Evolutionary conservation across 2,797 vertebrate genomes (phyloP).

Genomic region (Darevskia mixta): DNA sequence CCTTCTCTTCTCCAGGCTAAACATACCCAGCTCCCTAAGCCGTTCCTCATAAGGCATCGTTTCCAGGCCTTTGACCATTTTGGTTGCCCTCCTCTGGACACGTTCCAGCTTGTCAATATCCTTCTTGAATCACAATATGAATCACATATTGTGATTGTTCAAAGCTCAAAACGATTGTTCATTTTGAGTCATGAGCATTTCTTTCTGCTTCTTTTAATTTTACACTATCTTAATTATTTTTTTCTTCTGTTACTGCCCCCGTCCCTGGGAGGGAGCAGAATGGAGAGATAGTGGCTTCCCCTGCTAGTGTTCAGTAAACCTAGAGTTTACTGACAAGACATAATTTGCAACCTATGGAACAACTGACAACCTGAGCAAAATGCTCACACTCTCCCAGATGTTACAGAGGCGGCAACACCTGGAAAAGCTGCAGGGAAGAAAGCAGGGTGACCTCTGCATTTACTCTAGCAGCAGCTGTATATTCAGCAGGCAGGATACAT

Average conservation of each 20-base stretch:
- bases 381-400: constrained; percentile 75
- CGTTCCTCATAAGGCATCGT: no score
- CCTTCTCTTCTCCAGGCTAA: no score
- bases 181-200: background rate
- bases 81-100: no score
- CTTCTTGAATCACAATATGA: no score
- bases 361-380: constrained; percentile 69
- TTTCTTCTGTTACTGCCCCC: no score
- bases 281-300: background rate
- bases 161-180: background rate
- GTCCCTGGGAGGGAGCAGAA: background rate
- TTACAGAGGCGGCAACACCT: constrained; percentile 74
- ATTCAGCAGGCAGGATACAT: constrained; percentile 60
- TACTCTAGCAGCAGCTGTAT: constrained; percentile 64
- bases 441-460: constrained; percentile 60
- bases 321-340: background rate
- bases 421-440: constrained; percentile 70
- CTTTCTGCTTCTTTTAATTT: background rate
- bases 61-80: no score
- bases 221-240: background rate
- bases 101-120: no score
- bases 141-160: background rate
- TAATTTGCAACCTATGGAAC: constrained; percentile 62
- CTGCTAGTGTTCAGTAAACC: background rate
- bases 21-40: no score